Percentiles rank a stretch among this genome's conserved stretches.
Evolutionary conservation across 2,888 invertebrate species (phyloP).

Genomic region (Endotricha flammealis): DNA sequence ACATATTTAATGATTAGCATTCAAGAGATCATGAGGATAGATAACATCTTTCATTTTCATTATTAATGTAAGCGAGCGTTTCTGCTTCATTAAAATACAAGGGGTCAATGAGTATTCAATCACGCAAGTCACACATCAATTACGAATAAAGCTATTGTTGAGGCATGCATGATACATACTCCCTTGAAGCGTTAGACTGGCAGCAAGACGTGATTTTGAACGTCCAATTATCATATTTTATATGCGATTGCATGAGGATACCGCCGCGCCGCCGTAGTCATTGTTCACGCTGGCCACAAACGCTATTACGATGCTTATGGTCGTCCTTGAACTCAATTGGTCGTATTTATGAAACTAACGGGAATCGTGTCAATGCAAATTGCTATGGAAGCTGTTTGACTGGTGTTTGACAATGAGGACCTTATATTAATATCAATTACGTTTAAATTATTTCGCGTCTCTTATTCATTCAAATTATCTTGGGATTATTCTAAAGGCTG

Average conservation of each 20-base stretch:
- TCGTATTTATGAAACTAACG: constrained; percentile 68
- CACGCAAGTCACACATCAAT: constrained; percentile 9
- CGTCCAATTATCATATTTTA: constrained; percentile 72
- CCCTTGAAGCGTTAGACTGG: constrained; percentile 16
- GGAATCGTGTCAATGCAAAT: constrained; percentile 73
- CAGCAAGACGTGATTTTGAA: constrained; percentile 48
- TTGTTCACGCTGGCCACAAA: constrained; percentile 75
- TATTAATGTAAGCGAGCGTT: constrained; percentile 20
- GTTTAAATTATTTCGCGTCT: constrained; percentile 12
- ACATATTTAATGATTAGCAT: background rate
- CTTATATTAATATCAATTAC: constrained; percentile 10
- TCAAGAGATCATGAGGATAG: background rate
- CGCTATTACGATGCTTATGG: constrained; percentile 61
- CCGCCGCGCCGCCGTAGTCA: constrained; percentile 57
- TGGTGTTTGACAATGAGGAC: constrained; percentile 42
- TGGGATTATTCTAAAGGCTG: no score
- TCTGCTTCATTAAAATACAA: constrained; percentile 22
- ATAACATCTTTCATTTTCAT: constrained; percentile 5
- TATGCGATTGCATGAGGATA: constrained; percentile 69
- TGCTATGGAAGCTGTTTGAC: constrained; percentile 48
- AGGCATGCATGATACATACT: constrained; percentile 7
- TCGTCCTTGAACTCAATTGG: constrained; percentile 75
- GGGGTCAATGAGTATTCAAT: constrained; percentile 22
- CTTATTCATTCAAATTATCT: no score
- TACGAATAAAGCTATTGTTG: constrained; percentile 15